These are phyloP conservation scores for Brachionus sp. DNA, from an alignment of 1,140 invertebrate species.

Conservation along the genomic window DNA sequence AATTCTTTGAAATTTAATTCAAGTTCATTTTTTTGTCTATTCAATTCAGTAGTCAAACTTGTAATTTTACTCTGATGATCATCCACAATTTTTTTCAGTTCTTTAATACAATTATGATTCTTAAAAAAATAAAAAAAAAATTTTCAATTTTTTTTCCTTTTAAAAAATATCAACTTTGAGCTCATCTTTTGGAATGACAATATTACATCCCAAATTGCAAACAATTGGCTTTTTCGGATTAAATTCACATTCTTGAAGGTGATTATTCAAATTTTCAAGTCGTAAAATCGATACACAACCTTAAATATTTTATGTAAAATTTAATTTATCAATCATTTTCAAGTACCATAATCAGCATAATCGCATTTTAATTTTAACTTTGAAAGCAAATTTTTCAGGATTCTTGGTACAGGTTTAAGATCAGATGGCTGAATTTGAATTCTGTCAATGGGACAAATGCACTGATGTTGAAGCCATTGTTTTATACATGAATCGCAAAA, in stretches of 20 bases:
- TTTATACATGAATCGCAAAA: constrained; percentile 31
- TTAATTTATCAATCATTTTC: neutral
- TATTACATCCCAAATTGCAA: constrained; percentile 85
- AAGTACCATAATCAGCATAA: constrained; percentile 6
- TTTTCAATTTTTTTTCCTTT: too few species aligned
- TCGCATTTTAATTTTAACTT: constrained; percentile 10
- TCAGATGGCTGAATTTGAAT: constrained; percentile 15
- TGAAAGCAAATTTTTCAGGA: constrained; percentile 25
- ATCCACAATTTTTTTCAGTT: constrained; percentile 76
- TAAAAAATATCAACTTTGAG: constrained; percentile 66
- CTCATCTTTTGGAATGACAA: constrained; percentile 90
- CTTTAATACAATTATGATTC: constrained; percentile 86
- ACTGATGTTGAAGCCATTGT: constrained; percentile 18
- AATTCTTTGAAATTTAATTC: constrained; percentile 87
- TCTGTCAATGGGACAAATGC: constrained; percentile 17
- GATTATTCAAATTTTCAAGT: constrained; percentile 74
- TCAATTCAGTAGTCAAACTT: constrained; percentile 68
- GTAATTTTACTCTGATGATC: constrained; percentile 69
- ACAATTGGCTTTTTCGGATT: constrained; percentile 88
- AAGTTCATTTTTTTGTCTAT: constrained; percentile 80
- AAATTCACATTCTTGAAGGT: constrained; percentile 84
- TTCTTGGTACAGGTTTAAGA: constrained; percentile 34
- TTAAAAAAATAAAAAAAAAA: too few species aligned
- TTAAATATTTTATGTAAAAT: neutral
- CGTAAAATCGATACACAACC: constrained; percentile 81